Base-by-base conservation (phyloP, 64 coral and sea anemone genomes). In the Stichodactyla helianthus region DNA sequence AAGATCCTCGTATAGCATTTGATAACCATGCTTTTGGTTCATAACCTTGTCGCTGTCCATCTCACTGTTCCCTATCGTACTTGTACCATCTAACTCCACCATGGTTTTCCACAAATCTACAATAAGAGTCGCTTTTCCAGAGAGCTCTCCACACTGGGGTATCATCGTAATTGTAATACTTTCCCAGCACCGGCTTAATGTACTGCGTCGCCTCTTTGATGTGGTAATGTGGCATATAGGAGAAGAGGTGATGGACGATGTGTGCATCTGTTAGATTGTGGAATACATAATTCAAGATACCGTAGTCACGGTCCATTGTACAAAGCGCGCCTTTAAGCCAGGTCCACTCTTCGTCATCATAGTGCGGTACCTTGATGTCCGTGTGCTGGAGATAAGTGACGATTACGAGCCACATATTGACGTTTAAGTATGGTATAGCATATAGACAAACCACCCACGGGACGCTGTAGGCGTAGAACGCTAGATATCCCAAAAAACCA, bases 341-440 rank as follows among this genome's bases (percentile, higher is more conserved):
- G 10, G 85, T 93, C 94, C 94, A 97, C 17, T 97, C 94, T 16
- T 93, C 74, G 67, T 90, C 94, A 5, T 90, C 71, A 53, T 97
- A 97, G 53, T 97, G 94, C 13, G 94, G 94, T 25, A 97, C 89
- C 23, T 82, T 97, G 10, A 87, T 63, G 57, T 97, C 94, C 4
- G 94, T 89, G 94, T 97, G 94, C 26, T 97, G 94, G 7, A 97
- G 94, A 50, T 97, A 97, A 0, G 94, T 97, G 0, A 97, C 81
- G 15, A 97, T 90, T 0, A 97, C 94, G 0, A 97, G 52, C 94
- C 94, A 97, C 94, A 97, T 97, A 86, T 97, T 97, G 8, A 97
- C 94, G 44, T 87, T 81, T 11, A 88, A 10, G 10, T 92, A 78
- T 2, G 94, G 94, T 0, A 97, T 71, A 4, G 79, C 88, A 79